Base-by-base conservation (phyloP, 2,888 invertebrate species). In the Diachrysia chrysitis region DNA sequence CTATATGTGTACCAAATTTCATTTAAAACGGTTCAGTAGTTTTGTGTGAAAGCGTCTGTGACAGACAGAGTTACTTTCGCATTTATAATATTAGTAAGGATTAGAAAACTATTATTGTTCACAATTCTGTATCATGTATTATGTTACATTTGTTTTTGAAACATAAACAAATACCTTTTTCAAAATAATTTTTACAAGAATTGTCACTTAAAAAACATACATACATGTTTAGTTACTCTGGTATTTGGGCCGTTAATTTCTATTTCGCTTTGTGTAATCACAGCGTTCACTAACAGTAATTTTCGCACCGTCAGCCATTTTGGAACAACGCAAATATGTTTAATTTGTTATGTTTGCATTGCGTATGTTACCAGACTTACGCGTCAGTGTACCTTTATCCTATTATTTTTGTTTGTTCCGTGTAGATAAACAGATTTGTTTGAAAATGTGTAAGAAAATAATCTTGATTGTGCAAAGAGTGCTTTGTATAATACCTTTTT, bases 171-270 rank as follows among this genome's bases (percentile, higher is more conserved):
- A n/a, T n/a, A n/a, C n/a, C n/a, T n/a, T n/a, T n/a, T n/a, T n/a
- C n/a, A n/a, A n/a, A n/a, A n/a, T n/a, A n/a, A n/a, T n/a, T n/a
- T n/a, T n/a, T n/a, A n/a, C 42, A n/a, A 0, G 14, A 16, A 42
- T n/a, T 42, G n/a, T 16, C n/a, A 42, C n/a, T 1, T 6, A 1
- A n/a, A 42, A 16, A 14, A 16, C n/a, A n/a, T n/a, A n/a, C n/a
- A n/a, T 4, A 16, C 37, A 37, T 42, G n/a, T 42, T 42, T 42
- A 42, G n/a, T 42, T 42, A 42, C 42, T n/a, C 42, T 42, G 42
- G 42, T 42, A 42, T 42, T 42, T 42, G 42, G n/a, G n/a, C 42
- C 42, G 42, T 42, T 42, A 42, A 42, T 42, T 42, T 42, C 42
- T 42, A 42, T 42, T n/a, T 42, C 37, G 37, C 16, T 16, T 14